A percentile compares a stretch with the other conserved stretches of the same genome.
Conservation (phyloP, 2,113 vertebrate species). For the Neogobius melanostomus region DNA sequence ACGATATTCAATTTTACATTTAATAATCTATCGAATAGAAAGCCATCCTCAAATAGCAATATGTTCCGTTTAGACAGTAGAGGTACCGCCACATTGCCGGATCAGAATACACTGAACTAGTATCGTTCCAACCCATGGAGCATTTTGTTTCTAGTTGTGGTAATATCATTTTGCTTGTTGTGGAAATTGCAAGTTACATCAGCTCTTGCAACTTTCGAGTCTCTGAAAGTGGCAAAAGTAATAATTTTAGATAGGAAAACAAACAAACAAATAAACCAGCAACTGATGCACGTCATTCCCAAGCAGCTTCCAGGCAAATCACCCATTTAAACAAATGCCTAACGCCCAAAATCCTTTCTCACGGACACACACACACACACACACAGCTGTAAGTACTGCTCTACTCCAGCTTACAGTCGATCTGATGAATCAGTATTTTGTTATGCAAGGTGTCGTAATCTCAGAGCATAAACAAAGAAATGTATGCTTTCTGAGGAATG, state of each 20-base stretch:
- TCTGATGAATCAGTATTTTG: neutral
- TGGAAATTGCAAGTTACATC: conserved; percentile 54
- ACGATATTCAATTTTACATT: conserved; percentile 35
- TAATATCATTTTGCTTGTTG: conserved; percentile 53
- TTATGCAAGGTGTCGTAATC: neutral
- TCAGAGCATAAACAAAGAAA: neutral
- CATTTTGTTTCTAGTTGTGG: conserved; percentile 13
- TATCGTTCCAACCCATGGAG: conserved; percentile 67
- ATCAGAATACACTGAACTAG: neutral
- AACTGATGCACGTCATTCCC: conserved; percentile 47
- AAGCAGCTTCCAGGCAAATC: neutral
- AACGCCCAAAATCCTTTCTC: neutral
- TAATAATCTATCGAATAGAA: neutral
- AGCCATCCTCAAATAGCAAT: neutral
- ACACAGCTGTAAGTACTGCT: neutral
- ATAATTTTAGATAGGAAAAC: neutral
- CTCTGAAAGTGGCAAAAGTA: neutral
- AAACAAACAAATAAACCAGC: neutral
- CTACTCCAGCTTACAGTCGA: neutral
- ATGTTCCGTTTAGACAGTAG: too few species aligned
- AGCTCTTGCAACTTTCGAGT: conserved; percentile 27
- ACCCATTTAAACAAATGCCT: conserved; percentile 18
- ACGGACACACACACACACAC: neutral
- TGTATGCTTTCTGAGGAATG: neutral
- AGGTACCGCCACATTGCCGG: neutral